Base-by-base conservation (phyloP, 2,113 vertebrate genomes). In the Corythornis cristatus region DNA sequence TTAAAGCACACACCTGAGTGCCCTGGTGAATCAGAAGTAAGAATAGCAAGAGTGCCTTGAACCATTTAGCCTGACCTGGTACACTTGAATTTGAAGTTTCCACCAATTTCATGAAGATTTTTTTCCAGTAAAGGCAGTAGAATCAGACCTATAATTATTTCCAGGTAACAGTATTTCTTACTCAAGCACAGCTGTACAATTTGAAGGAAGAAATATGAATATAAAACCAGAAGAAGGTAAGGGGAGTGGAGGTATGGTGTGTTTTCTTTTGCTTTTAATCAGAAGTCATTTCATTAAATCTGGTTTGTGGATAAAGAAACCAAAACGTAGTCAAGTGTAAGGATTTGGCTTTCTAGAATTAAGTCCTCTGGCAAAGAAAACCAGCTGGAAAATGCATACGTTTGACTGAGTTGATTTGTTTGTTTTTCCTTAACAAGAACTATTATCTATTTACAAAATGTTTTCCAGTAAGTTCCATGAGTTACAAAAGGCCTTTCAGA, bases 261-360 rank as follows among this genome's bases (percentile, higher is more conserved):
- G 40, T 75, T 90, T 95, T 84, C 45, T 86, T 75, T 93, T 80
- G 26, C 57, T 91, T 85, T 89, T 85, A 89, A 73, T 93, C 85
- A 89, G 37, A 60, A 77, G 33, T 25, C 40, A 42, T 81, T 87
- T 92, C 81, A 75, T 26, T 89, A 56, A 33, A 9, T 51, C 65
- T 77, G 29, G 3, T 81, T 89, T 88, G 48, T 65, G 53, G 68
- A 87, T 86, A 56, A 33, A 12, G 51, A 28, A 14, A 46, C 60
- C 80, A 90, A 37, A 83, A 51, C 0, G 0, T 62, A 90, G 42
- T 65, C 58, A 82, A 90, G 65, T 88, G 43, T 13, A 82, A 83
- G 86, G 86, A 84, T 79, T 94, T 91, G 86, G 14, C 79, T 94
- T 87, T 86, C 33, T 80, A 74, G 68, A 84, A 93, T 79, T 48